Evolutionary conservation across 2,888 invertebrate species (phyloP).

Genomic region (Heliconius ismenius): DNA sequence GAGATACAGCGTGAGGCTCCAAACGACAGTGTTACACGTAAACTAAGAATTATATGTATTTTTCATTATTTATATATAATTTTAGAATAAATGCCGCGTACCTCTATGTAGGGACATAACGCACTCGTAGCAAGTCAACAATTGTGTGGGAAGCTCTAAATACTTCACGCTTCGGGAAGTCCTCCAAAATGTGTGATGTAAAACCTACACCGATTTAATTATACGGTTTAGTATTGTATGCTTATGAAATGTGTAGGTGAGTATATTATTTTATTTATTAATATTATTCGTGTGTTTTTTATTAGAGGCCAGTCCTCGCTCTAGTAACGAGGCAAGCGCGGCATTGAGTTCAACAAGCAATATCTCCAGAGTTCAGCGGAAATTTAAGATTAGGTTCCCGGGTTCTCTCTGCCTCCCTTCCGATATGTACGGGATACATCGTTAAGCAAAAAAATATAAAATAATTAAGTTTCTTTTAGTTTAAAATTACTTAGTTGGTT

Average conservation of each 20-base stretch:
- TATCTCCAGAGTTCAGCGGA: background rate
- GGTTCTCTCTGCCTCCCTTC: background rate
- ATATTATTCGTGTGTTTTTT: background rate
- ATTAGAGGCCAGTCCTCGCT: background rate
- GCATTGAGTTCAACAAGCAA: background rate
- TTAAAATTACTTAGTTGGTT: too few species aligned
- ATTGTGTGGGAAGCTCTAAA: constrained; percentile 4
- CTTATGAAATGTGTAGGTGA: background rate
- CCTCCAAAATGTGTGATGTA: constrained; percentile 15
- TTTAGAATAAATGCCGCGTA: background rate
- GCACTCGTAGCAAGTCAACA: constrained; percentile 13
- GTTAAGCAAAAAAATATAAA: too few species aligned
- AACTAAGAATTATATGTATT: too few species aligned
- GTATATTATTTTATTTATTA: constrained; percentile 5
- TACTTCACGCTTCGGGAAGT: constrained; percentile 19
- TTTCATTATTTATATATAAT: too few species aligned
- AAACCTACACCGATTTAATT: constrained; percentile 20
- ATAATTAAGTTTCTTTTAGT: too few species aligned
- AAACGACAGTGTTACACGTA: too few species aligned
- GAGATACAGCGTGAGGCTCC: too few species aligned
- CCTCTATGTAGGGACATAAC: background rate
- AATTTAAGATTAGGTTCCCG: background rate
- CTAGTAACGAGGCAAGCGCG: background rate
- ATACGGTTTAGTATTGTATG: background rate
- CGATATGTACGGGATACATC: background rate